Conservation (phyloP, 2,888 invertebrate genomes). For the Salticus scenicus region DNA sequence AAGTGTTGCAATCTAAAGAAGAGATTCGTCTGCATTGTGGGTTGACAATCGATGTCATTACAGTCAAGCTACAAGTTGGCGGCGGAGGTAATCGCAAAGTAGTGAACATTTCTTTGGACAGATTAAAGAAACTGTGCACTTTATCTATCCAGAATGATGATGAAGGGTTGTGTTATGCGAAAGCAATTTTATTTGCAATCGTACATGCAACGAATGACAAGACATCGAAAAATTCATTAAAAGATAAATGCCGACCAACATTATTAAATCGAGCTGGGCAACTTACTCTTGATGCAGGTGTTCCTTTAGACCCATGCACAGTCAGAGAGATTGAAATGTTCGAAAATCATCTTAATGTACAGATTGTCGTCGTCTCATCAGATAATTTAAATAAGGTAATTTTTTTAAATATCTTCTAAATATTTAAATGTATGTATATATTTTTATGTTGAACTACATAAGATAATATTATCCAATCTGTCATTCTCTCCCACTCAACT, state of each 20-base stretch:
- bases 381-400: too few species aligned
- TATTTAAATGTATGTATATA: neutral
- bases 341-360: neutral
- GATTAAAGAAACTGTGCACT: neutral
- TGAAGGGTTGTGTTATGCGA: constrained; percentile 20
- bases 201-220: neutral
- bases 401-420: neutral
- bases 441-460: too few species aligned
- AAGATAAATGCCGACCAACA: constrained; percentile 3
- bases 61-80: neutral
- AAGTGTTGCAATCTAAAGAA: constrained; percentile 16
- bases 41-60: neutral
- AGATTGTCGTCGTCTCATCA: neutral
- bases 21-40: neutral
- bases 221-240: neutral
- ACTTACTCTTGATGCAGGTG: neutral
- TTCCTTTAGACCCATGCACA: neutral
- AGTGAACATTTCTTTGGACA: neutral
- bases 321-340: neutral
- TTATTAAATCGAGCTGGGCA: neutral
- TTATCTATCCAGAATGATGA: neutral
- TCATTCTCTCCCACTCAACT: neutral
- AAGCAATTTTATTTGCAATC: constrained; percentile 12
- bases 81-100: neutral
- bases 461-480: neutral